phyloP scores from a whole-genome alignment of 2,113 vertebrate species.

The Penelope pileata region DNA sequence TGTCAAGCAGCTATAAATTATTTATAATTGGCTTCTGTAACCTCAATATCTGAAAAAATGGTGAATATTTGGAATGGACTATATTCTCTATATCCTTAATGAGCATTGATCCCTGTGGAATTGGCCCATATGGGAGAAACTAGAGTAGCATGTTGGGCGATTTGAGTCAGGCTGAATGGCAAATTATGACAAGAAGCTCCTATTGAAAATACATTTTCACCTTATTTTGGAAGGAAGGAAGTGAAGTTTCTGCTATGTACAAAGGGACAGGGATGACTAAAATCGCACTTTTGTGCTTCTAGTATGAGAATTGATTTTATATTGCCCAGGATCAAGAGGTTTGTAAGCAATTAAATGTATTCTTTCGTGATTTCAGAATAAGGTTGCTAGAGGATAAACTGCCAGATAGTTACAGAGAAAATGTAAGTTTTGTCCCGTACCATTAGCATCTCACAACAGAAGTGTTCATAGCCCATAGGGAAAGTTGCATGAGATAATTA shows the following conservation, averaged over 20 bases:
- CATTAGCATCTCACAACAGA: not conserved
- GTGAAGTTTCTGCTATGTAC: not conserved
- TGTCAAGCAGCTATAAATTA: not conserved
- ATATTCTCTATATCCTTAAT: not conserved
- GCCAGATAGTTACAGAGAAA: not conserved
- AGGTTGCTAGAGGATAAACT: not conserved
- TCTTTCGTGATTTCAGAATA: not conserved
- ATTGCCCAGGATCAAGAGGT: not conserved
- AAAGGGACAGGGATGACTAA: not conserved
- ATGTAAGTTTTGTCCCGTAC: not conserved
- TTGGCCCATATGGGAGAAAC: not conserved
- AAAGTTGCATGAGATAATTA: not conserved
- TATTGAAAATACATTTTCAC: not conserved
- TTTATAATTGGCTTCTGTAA: not conserved
- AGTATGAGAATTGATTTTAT: not conserved
- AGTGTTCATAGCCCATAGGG: not conserved
- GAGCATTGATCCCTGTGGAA: not conserved
- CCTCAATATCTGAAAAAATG: not conserved
- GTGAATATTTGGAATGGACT: not conserved
- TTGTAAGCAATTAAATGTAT: not conserved
- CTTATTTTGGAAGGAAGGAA: not conserved
- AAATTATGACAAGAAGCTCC: not conserved
- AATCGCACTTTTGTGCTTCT: not conserved
- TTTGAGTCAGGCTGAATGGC: not conserved
- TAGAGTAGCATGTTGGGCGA: not conserved